A percentile compares a stretch with the other conserved stretches of the same genome.
phyloP scores from a whole-genome alignment of 2,797 vertebrate species.

The Diglossa cyanea region DNA sequence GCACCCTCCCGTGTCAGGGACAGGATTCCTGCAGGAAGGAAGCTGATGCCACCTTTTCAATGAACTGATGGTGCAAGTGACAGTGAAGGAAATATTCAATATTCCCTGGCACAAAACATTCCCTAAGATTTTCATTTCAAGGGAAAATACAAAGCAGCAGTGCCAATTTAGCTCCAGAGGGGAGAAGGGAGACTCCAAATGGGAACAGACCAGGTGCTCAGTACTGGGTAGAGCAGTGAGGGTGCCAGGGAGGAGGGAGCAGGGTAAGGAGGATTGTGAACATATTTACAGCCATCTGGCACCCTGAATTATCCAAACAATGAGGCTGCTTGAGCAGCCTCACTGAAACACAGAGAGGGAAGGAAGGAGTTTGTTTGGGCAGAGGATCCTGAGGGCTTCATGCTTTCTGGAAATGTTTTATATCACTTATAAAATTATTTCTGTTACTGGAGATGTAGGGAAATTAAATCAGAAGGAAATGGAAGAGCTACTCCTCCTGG shows the following conservation, averaged over 20 bases:
- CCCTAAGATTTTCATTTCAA: background rate
- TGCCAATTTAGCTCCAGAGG: background rate
- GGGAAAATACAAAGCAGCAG: background rate
- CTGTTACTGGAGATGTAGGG: background rate
- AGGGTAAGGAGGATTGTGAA: slow-evolving; percentile 36
- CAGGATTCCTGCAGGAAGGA: background rate
- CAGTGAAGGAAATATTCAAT: background rate
- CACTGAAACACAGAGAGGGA: background rate
- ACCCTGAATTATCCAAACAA: slow-evolving; percentile 38
- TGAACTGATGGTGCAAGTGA: background rate
- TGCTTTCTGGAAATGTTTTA: slow-evolving; percentile 28
- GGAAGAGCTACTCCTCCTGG: background rate
- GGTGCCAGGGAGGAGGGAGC: slow-evolving; percentile 23
- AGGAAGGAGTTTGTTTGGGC: slow-evolving; percentile 23
- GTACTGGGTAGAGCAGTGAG: background rate
- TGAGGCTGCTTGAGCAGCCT: background rate
- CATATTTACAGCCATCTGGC: slow-evolving; percentile 66
- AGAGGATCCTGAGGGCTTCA: background rate
- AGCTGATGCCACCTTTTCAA: background rate
- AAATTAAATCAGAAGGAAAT: background rate
- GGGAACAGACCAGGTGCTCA: slow-evolving; percentile 22
- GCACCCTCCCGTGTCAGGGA: background rate
- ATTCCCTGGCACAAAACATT: background rate
- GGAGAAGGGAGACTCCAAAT: background rate
- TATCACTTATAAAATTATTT: background rate